A percentile compares a stretch with the other conserved stretches of the same genome.
Conservation (phyloP, 1,140 invertebrate species). For the Lethrus apterus region DNA sequence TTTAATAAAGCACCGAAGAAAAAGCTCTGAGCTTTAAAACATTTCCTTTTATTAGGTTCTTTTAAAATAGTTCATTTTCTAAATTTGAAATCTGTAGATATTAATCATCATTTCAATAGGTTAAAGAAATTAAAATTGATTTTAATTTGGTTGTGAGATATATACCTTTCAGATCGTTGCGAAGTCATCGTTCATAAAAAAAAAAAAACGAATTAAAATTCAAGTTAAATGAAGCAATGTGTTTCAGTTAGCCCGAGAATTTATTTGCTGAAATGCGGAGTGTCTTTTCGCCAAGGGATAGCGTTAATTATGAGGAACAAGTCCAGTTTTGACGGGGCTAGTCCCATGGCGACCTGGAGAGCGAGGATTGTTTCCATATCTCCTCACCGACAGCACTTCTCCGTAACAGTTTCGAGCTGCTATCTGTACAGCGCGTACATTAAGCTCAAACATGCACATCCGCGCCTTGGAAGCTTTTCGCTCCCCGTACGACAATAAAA, state of each 20-base stretch:
- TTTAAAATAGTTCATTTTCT: no score
- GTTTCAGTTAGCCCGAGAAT: constrained; percentile 23
- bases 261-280: constrained; percentile 19
- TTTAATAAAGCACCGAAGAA: no score
- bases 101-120: no score
- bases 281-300: constrained; percentile 25
- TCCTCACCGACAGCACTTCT: constrained; percentile 16
- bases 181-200: no score
- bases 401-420: constrained; percentile 1
- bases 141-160: no score
- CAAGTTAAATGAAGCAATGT: constrained; percentile 28
- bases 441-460: constrained; percentile 24
- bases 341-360: constrained; percentile 13
- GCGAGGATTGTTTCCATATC: constrained; percentile 10
- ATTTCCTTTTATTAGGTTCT: no score
- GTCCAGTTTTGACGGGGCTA: constrained; percentile 19
- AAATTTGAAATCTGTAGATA: no score
- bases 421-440: constrained; percentile 16
- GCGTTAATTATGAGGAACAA: constrained; percentile 30
- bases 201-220: constrained; percentile 30
- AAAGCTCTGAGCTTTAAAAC: no score
- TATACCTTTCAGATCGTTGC: no score
- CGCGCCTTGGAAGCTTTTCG: constrained; percentile 6
- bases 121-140: no score
- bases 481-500: constrained; percentile 36